Percentiles rank a stretch among this genome's conserved stretches.
phyloP scores from a whole-genome alignment of 2,888 invertebrate species.

The Gymnoscelis rufifasciata region DNA sequence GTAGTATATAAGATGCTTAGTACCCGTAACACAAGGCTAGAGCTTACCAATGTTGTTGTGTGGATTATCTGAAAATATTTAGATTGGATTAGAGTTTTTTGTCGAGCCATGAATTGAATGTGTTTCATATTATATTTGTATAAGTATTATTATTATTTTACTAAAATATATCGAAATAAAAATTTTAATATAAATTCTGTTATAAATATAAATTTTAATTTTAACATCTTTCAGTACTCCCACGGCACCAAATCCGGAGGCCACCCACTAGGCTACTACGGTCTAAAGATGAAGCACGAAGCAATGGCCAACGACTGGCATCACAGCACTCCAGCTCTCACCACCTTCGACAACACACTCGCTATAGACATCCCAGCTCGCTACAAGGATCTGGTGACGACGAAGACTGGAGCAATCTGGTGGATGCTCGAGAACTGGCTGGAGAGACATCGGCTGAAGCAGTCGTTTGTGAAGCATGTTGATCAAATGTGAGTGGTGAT shows the following conservation, averaged over 20 bases:
- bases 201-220: too few species aligned
- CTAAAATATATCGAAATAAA: too few species aligned
- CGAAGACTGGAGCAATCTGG: constrained; percentile 65
- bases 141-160: too few species aligned
- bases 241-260: constrained; percentile 33
- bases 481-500: constrained; percentile 48
- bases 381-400: constrained; percentile 55
- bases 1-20: too few species aligned
- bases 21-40: too few species aligned
- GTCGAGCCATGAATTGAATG: too few species aligned
- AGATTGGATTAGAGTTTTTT: too few species aligned
- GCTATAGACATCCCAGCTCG: constrained; percentile 56
- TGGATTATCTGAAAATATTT: too few species aligned
- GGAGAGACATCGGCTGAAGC: constrained; percentile 52
- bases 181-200: too few species aligned
- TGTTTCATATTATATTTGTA: too few species aligned
- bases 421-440: constrained; percentile 75
- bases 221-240: constrained; percentile 50
- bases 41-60: too few species aligned
- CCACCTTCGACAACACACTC: constrained; percentile 52
- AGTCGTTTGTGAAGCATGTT: constrained; percentile 58
- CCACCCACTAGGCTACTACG: constrained; percentile 45
- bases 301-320: constrained; percentile 64
- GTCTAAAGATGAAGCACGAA: constrained; percentile 55
- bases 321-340: constrained; percentile 51